These are phyloP conservation scores for Raja brachyura DNA, from an alignment of 2,113 vertebrate species.

Conservation along the genomic window DNA sequence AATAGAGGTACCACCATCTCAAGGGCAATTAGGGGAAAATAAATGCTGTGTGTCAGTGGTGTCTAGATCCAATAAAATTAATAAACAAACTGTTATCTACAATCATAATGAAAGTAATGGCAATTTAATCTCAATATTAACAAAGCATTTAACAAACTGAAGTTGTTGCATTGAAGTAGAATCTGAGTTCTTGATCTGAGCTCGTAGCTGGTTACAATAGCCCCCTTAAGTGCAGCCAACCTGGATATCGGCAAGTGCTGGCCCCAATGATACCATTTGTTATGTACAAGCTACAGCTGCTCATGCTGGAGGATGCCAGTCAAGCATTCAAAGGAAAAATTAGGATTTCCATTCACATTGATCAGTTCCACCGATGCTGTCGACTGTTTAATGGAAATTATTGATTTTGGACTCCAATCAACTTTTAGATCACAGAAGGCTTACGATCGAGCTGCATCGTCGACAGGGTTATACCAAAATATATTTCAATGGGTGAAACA, in stretches of 20 bases:
- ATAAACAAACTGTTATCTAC: not conserved
- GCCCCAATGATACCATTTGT: not conserved
- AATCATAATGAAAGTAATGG: not conserved
- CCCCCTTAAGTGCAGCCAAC: not conserved
- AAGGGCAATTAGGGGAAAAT: too few species aligned
- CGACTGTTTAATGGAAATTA: conserved; percentile 32
- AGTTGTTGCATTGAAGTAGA: not conserved
- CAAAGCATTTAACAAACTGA: not conserved
- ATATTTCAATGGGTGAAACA: not conserved
- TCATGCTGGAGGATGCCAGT: not conserved
- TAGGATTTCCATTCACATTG: conserved; percentile 21
- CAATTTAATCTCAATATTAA: not conserved
- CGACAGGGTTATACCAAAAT: not conserved
- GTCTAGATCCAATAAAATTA: too few species aligned
- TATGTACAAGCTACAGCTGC: not conserved
- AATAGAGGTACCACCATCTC: too few species aligned
- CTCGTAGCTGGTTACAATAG: not conserved
- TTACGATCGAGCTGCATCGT: not conserved
- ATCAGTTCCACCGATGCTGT: conserved; percentile 28
- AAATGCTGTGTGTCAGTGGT: too few species aligned
- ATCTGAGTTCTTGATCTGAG: not conserved
- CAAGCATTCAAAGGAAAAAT: conserved; percentile 13
- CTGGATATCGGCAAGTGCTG: not conserved
- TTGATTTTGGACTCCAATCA: conserved; percentile 28
- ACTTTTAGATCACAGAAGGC: conserved; percentile 1